Percentiles rank a stretch among this genome's conserved stretches.
phyloP scores from a whole-genome alignment of 2,113 vertebrate genomes.

The Eubucco bourcierii region DNA sequence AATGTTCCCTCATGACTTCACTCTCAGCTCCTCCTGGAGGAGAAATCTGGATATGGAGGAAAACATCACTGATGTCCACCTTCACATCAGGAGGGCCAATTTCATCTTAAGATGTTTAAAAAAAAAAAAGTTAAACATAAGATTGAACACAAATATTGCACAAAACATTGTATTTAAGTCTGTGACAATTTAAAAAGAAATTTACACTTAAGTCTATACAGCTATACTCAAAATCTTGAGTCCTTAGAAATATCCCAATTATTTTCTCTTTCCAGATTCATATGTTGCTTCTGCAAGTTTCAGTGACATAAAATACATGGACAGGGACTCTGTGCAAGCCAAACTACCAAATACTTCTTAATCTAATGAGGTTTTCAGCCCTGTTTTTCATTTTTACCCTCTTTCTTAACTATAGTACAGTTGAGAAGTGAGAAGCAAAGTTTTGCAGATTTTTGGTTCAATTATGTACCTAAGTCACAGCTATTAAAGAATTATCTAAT shows the following conservation, averaged over 20 bases:
- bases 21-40: neutral
- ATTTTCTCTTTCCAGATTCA: neutral
- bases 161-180: neutral
- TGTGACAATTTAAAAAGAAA: neutral
- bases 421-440: neutral
- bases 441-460: neutral
- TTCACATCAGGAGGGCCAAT: conserved; percentile 54
- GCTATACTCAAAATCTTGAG: neutral
- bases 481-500: neutral
- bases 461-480: neutral
- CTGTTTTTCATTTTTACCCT: neutral
- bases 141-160: neutral
- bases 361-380: neutral
- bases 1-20: neutral
- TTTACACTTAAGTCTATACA: fast-evolving
- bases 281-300: neutral
- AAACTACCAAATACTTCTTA: neutral
- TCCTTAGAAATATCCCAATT: neutral
- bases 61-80: conserved; percentile 8
- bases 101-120: conserved; percentile 28
- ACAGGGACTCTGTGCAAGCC: neutral
- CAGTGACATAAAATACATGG: neutral
- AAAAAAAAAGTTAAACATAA: neutral
- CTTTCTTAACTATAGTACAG: neutral
- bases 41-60: conserved; percentile 47